Conservation (phyloP, 2,888 invertebrate species). For the Ichneumon xanthorius region DNA sequence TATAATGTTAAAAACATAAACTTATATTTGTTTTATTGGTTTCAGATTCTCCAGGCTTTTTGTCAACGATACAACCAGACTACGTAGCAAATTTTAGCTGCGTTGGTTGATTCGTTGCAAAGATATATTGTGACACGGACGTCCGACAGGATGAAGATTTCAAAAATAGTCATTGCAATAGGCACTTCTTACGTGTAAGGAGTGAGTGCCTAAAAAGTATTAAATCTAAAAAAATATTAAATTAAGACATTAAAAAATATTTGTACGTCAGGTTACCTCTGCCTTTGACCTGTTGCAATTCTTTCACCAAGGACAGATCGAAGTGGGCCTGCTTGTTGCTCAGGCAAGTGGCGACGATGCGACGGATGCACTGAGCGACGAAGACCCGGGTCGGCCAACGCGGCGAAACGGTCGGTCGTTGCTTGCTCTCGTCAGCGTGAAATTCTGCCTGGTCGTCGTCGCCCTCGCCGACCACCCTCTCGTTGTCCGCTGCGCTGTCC, state of each 20-base stretch:
- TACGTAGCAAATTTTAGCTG: too few species aligned
- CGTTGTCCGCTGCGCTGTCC: slow-evolving; percentile 86
- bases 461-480: slow-evolving; percentile 90
- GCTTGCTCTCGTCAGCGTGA: slow-evolving; percentile 92
- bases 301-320: slow-evolving; percentile 95
- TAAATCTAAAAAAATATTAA: not conserved
- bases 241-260: not conserved
- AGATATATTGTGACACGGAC: too few species aligned
- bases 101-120: too few species aligned
- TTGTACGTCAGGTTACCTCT: slow-evolving; percentile 85
- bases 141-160: too few species aligned
- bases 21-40: too few species aligned
- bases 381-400: slow-evolving; percentile 98
- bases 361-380: slow-evolving; percentile 97
- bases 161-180: too few species aligned
- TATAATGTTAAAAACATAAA: too few species aligned
- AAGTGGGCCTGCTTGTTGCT: slow-evolving; percentile 92
- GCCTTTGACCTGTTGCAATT: slow-evolving; percentile 90
- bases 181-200: too few species aligned
- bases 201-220: too few species aligned
- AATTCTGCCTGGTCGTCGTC: slow-evolving; percentile 96
- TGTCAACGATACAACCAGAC: too few species aligned
- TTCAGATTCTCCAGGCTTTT: too few species aligned
- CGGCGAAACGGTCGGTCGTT: slow-evolving; percentile 93
- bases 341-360: slow-evolving; percentile 94